Base-by-base conservation (phyloP, 1,140 invertebrate genomes). In the Rhopalosiphum padi region DNA sequence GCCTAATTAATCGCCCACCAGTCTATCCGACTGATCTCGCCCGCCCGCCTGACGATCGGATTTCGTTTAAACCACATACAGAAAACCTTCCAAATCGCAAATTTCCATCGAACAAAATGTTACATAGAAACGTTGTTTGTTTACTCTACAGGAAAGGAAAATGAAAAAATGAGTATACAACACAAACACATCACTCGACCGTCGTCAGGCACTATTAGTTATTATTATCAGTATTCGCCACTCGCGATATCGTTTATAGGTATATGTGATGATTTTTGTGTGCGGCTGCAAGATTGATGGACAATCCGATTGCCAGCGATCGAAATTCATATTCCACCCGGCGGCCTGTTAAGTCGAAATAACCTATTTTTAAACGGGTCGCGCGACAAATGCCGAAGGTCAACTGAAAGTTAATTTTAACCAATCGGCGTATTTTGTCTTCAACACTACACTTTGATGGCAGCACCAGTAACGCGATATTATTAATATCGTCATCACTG, bases 361-460 rank as follows among this genome's bases (percentile, higher is more conserved):
- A n/a, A 23, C 77, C 35, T 92, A 93, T 93, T 93, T 93, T 86
- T 85, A 93, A 93, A 93, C 91, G 46, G 91, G 77, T 86, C 91
- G 91, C 23, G 91, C 91, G 23, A 35, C 23, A 90, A 90, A 90
- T 90, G 89, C 43, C 55, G 89, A 86, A 93, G 82, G 91, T 93
- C 91, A 85, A 85, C 91, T 23, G 82, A 82, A 53, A 48, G 90
- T 85, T 43, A 43, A 68, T 68, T 68, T 43, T 53, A 48, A 91
- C 77, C 51, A 51, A 85, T 51, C 82, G 22, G 46, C 83, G 25
- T 93, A n/a, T 92, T 92, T 91, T 91, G 83, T 55, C 48, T 91
- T 68, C 15, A 51, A 25, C 35, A 25, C n/a, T 37, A 35, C 37
- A 51, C 60, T n/a, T 77, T n/a, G 60, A n/a, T 18, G n/a, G 60